Evolutionary conservation across 2,888 invertebrate genomes (phyloP), one percentile per base, ranked within the genome.

Genomic region (Apodemia hepburni): DNA sequence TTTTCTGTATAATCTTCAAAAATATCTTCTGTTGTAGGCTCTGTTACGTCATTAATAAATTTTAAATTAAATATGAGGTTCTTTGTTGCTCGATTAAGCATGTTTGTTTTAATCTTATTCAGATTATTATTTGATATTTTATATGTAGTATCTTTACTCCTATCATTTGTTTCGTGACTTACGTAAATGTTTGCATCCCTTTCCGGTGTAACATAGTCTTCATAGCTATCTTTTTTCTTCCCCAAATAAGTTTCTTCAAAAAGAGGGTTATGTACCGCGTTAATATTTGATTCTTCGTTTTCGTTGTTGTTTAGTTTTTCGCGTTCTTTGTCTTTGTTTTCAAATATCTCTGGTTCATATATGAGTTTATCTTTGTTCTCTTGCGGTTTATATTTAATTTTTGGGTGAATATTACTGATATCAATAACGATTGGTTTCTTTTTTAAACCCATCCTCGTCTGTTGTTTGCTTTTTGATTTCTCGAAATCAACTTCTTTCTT

Each of bases 131-230:
- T 54, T 60, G 66, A 38, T 0, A 67, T 63, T 67, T 69, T 68
- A 29, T 66, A 69, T 63, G 69, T 66, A 18, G 67, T 67, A 15
- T 61, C 54, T 58, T 0, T 49, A 18, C n/a, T 59, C 60, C 49
- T 47, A 65, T 22, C 8, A 49, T 47, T 59, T 54, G 61, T 59
- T 47, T 65, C 64, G 0, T 65, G 42, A 29, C 65, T 76, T 0
- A 68, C 73, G 60, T 70, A 79, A 11, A 73, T 38, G 27, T 70
- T 65, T 0, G 75, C 54, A 3, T 77, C 79, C 66, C 73, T 79
- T 5, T 73, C 66, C 3, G 84, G 84, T 0, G 65, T 72, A 0
- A 73, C 70, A n/a, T 85, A 85, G 47, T 86, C 84, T 74, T 84
- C 83, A 58, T 85, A 85, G 45, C 81, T 82, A 42, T 84, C 83